These are phyloP conservation scores for Bryconaethiops microstoma DNA, from an alignment of 2,797 vertebrate species.

Conservation along the genomic window DNA sequence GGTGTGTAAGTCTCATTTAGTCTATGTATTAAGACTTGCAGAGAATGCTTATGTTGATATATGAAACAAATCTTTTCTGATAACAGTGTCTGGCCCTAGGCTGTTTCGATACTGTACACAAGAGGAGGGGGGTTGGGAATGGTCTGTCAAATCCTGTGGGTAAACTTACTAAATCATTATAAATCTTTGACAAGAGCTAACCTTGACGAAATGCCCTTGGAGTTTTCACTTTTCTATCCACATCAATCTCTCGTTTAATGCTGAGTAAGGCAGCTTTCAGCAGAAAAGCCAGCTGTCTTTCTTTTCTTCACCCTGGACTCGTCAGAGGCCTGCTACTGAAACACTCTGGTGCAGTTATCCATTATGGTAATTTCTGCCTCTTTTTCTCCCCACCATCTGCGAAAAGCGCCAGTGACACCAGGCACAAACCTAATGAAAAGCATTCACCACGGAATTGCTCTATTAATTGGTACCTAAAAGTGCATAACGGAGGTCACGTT, in stretches of 20 bases:
- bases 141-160: slow-evolving; percentile 38
- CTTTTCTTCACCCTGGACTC: background rate
- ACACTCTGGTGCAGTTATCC: background rate
- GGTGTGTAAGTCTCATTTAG: background rate
- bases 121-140: background rate
- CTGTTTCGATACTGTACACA: slow-evolving; percentile 20
- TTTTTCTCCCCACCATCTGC: background rate
- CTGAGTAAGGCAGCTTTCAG: slow-evolving; percentile 31
- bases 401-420: slow-evolving; percentile 18
- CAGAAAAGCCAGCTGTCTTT: slow-evolving; percentile 18
- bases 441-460: slow-evolving; percentile 19
- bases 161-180: slow-evolving; percentile 44
- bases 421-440: slow-evolving; percentile 19
- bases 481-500: background rate
- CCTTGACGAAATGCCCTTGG: slow-evolving; percentile 46
- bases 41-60: slow-evolving; percentile 3
- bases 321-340: background rate
- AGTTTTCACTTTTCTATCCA: slow-evolving; percentile 37
- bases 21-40: background rate
- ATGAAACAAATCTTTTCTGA: slow-evolving; percentile 14
- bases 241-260: slow-evolving; percentile 51
- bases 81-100: slow-evolving; percentile 22
- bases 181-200: slow-evolving; percentile 41
- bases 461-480: slow-evolving; percentile 6
- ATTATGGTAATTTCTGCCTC: background rate